Base-by-base conservation (phyloP, 2,797 vertebrate genomes). In the Gila robusta region DNA sequence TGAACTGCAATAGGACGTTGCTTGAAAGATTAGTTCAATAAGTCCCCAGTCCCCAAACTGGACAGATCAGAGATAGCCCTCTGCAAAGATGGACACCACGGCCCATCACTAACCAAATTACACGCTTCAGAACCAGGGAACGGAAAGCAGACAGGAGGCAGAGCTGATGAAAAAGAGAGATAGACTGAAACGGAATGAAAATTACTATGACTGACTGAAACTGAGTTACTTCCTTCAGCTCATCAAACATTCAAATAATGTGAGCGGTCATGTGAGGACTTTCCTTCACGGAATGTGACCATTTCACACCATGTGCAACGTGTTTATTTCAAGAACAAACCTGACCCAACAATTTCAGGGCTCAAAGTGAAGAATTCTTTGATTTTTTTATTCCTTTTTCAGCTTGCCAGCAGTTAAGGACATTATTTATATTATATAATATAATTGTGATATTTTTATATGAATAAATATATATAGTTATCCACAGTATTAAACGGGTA, bases 111-210 rank as follows among this genome's bases (percentile, higher is more conserved):
- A 72, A 67, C 44, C 32, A 74, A 76, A 84, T 86, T 84, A 86
- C 26, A 84, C 9, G 81, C 78, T 86, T 88, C 70, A 87, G 64
- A 89, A 80, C 44, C 47, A 71, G 44, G 74, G 44, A 82, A 85
- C 23, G 2, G 26, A 81, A 73, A 88, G 73, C 81, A 77, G 59
- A 79, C 64, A 47, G 44, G 47, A 77, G 37, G 52, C 41, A 77
- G 74, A 12, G 16, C 44, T 39, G 62, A 72, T 37, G n/a, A 26
- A n/a, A 59, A 59, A 32, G 32, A 56, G 74, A 59, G 56, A 82
- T 71, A 76, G 76, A 70, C 39, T 67, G 59, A 85, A 66, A 59
- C 49, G 72, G 41, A 86, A 39, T 54, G 66, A 76, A 71, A 71
- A 79, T 56, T n/a, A 83, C 37, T 12, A 59, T 59, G 39, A 81